phyloP scores from a whole-genome alignment of 2,113 vertebrate species.

The Dipodomys ordii region DNA sequence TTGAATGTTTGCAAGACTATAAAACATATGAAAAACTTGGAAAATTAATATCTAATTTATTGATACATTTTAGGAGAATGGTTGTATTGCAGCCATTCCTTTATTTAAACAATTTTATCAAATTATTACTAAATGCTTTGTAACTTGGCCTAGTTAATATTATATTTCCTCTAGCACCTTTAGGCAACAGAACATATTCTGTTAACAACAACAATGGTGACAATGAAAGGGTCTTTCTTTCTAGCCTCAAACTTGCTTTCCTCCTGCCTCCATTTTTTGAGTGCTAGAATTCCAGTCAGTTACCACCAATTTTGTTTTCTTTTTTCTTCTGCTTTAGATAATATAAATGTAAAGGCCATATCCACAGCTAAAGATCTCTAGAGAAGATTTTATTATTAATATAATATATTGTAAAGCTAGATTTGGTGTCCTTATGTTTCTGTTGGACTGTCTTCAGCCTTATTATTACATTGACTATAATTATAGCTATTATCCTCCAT shows the following conservation, averaged over 20 bases:
- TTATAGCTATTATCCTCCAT: neutral
- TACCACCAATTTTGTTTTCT: neutral
- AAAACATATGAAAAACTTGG: neutral
- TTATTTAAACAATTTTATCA: neutral
- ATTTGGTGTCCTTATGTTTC: neutral
- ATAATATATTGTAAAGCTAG: neutral
- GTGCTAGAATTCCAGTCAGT: too few relatives aligned
- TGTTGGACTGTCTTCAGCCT: neutral
- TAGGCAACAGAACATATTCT: neutral
- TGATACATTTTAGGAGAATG: neutral
- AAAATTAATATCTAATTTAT: neutral
- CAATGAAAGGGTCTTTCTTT: too few relatives aligned
- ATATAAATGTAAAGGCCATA: neutral
- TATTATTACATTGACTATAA: neutral
- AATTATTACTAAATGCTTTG: neutral
- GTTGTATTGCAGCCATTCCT: neutral
- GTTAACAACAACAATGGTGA: neutral
- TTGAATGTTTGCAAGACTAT: neutral
- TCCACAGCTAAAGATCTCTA: neutral
- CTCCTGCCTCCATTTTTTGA: too few relatives aligned
- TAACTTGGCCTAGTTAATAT: neutral
- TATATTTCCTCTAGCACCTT: neutral
- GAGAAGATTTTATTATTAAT: neutral
- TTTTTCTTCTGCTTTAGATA: neutral
- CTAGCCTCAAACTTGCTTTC: neutral